These are phyloP conservation scores for Timandra comae DNA, from an alignment of 2,888 invertebrate genomes.

Conservation along the genomic window DNA sequence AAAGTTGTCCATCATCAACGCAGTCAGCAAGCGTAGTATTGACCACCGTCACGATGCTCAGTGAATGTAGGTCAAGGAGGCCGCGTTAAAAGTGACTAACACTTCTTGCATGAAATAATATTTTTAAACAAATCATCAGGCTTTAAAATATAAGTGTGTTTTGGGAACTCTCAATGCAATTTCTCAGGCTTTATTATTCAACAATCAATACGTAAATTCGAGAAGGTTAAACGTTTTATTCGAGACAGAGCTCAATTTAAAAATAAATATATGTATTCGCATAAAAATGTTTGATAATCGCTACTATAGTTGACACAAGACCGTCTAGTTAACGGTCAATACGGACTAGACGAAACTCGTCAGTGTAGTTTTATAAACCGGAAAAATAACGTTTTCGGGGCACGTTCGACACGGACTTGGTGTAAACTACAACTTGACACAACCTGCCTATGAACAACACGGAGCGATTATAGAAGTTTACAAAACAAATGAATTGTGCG, in stretches of 20 bases:
- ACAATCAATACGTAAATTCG: neutral
- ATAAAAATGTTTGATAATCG: conserved; percentile 6
- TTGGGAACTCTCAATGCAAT: conserved; percentile 9
- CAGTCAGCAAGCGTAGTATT: conserved; percentile 29
- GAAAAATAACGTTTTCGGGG: conserved; percentile 68
- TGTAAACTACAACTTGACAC: conserved; percentile 19
- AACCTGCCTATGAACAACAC: neutral
- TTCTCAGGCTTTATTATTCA: neutral
- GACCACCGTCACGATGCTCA: conserved; percentile 53
- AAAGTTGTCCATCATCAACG: conserved; percentile 64
- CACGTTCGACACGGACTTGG: conserved; percentile 35
- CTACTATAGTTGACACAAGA: conserved; percentile 22
- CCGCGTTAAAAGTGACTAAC: conserved; percentile 49
- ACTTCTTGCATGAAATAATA: conserved; percentile 41
- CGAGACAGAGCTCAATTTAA: neutral
- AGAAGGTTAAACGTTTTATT: neutral
- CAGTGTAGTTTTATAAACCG: conserved; percentile 45
- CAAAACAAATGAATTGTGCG: no score
- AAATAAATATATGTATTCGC: neutral
- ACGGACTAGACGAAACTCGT: conserved; percentile 47
- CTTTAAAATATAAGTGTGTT: conserved; percentile 19
- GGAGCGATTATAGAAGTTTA: no score
- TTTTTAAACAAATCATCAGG: conserved; percentile 33
- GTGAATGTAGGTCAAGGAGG: conserved; percentile 65
- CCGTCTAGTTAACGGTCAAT: conserved; percentile 49